Conservation (phyloP, 1,140 invertebrate genomes). For the Plectrocnemia conspersa region DNA sequence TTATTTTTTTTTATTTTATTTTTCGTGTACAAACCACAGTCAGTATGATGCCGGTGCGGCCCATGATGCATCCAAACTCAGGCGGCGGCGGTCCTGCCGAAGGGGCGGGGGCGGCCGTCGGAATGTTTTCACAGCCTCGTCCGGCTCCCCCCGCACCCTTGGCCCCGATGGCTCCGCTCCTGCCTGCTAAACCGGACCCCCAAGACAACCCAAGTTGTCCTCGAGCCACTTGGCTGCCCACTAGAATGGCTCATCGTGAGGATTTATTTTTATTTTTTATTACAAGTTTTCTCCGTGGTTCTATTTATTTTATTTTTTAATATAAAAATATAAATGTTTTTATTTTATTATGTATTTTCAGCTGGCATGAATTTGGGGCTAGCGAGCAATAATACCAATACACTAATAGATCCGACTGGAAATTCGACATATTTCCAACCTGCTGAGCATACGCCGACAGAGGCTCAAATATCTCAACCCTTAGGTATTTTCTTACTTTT, state of each 20-base stretch:
- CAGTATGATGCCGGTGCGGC: constrained; percentile 17
- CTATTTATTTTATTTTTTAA: constrained; percentile 18
- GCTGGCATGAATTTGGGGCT: constrained; percentile 28
- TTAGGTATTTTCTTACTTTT: too few relatives aligned
- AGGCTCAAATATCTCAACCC: constrained; percentile 25
- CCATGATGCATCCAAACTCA: constrained; percentile 9
- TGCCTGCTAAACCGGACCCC: constrained; percentile 47
- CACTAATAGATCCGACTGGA: constrained; percentile 22
- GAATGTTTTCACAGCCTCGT: constrained; percentile 43
- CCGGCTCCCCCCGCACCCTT: constrained; percentile 41
- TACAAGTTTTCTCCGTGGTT: constrained; percentile 22
- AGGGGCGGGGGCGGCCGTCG: constrained; percentile 34
- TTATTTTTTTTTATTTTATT: constrained; percentile 24
- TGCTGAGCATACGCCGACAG: constrained; percentile 29
- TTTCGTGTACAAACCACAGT: constrained; percentile 8
- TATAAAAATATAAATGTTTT: constrained; percentile 9
- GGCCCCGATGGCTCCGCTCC: constrained; percentile 37
- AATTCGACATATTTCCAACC: constrained; percentile 27
- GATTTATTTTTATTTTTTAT: constrained; percentile 49
- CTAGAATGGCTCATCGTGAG: constrained; percentile 60
- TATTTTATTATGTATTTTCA: constrained; percentile 21
- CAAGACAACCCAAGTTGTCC: constrained; percentile 48
- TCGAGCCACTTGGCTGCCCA: constrained; percentile 54
- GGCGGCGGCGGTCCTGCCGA: constrained; percentile 9
- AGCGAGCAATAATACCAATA: neutral